These are phyloP conservation scores for Lateolabrax maculatus DNA, from an alignment of 2,797 vertebrate species.

Conservation along the genomic window DNA sequence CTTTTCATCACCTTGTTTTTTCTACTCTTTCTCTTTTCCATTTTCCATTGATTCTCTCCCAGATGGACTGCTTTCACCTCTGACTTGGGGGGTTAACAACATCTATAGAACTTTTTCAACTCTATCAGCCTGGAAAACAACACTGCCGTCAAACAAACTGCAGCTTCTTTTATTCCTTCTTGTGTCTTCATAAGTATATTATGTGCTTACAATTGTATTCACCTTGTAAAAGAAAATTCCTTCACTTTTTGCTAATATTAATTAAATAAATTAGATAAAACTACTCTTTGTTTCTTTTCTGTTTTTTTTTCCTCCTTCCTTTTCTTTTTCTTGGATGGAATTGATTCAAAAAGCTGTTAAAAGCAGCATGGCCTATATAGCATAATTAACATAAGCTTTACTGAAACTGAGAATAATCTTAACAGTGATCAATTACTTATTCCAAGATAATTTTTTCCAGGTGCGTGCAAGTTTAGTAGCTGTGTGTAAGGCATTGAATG, in stretches of 20 bases:
- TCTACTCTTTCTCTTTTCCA: slow-evolving; percentile 36
- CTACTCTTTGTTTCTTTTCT: not conserved
- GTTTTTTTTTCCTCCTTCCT: not conserved
- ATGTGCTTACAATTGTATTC: not conserved
- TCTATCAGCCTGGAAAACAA: slow-evolving; percentile 33
- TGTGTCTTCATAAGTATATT: not conserved
- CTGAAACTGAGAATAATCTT: not conserved
- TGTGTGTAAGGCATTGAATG: not conserved
- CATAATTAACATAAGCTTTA: not conserved
- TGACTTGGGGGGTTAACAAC: slow-evolving; percentile 66
- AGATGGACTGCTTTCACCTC: slow-evolving; percentile 64
- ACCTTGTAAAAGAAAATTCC: not conserved
- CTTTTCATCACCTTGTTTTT: slow-evolving; percentile 40
- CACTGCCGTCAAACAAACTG: slow-evolving; percentile 9
- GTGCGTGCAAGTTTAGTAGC: not conserved
- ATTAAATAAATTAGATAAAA: not conserved
- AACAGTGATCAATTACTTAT: not conserved
- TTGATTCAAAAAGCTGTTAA: not conserved
- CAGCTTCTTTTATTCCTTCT: not conserved
- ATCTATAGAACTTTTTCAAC: slow-evolving; percentile 53
- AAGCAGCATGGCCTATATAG: not conserved
- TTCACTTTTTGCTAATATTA: not conserved
- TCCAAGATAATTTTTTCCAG: not conserved
- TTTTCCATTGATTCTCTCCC: slow-evolving; percentile 46
- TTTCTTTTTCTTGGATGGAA: not conserved